phyloP scores from a whole-genome alignment of 2,888 invertebrate genomes.

The Drosophila flavopinicola region DNA sequence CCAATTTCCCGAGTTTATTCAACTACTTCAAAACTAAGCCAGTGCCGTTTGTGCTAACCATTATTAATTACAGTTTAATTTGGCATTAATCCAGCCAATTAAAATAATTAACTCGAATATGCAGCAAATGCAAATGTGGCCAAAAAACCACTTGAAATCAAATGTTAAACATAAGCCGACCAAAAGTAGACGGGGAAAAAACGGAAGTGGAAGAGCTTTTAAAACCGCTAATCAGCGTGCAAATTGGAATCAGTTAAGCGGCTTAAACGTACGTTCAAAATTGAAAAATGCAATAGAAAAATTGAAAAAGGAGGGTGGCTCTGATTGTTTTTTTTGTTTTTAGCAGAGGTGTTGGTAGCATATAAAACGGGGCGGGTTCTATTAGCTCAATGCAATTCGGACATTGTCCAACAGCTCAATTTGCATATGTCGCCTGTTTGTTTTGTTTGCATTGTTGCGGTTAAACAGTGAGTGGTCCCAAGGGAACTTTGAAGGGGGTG shows the following conservation, averaged over 20 bases:
- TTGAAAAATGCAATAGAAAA: conserved; percentile 40
- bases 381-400: too few relatives aligned
- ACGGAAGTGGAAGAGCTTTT: neutral
- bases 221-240: conserved; percentile 48
- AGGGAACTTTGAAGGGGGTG: neutral
- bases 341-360: too few relatives aligned
- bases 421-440: conserved; percentile 30
- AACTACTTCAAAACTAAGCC: neutral
- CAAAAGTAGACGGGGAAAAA: neutral
- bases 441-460: conserved; percentile 17
- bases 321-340: neutral
- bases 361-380: too few relatives aligned
- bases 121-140: neutral
- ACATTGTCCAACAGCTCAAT: conserved; percentile 16
- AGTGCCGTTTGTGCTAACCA: neutral
- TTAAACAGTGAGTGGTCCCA: neutral
- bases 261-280: conserved; percentile 48
- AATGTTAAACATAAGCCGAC: neutral
- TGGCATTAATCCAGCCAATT: conserved; percentile 28
- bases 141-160: conserved; percentile 1
- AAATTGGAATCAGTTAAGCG: conserved; percentile 53
- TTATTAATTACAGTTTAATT: conserved; percentile 29
- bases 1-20: neutral
- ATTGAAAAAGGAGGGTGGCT: neutral
- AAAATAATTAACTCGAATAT: conserved; percentile 36